Base-by-base conservation (phyloP, 92 coral and sea anemone genomes). In the Epizoanthus illoricatus region DNA sequence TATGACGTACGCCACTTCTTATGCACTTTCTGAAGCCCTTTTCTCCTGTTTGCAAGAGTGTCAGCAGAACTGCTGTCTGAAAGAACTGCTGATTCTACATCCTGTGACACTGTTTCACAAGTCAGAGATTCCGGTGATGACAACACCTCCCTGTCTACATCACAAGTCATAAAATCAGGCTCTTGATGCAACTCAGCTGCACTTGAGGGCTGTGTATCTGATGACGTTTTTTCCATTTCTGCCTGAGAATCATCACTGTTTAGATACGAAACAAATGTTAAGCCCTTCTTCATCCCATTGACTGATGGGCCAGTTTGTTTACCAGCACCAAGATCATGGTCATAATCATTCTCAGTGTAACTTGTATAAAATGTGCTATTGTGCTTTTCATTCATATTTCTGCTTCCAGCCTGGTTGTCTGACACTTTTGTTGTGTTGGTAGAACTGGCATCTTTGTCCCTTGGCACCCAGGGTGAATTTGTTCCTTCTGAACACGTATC, bases 1-100 rank as follows among this genome's bases (percentile, higher is more conserved):
- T 64, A 78, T 17, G 82, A 78, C 6, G 82, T 78, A 20, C 40
- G 59, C 71, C 70, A 78, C 16, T 78, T 78, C 10, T 60, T 11
- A 7, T 72, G 71, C 71, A 78, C 65, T 64, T 78, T 78, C 5
- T 61, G 62, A 4, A 78, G 70, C 33, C 71, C 64, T 36, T 64
- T 63, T 42, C 82, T 78, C 57, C 72, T 78, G 41, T 13, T 45
- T 3, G 70, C 57, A 45, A 78, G 24, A 57, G 11, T 78, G 20
- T 41, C 65, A 39, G 11, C 42, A 42, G 12, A 19, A 62, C 4
- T 63, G 17, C 39, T 78, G 67, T n/a, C 71, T 41, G 43, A 20
- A 41, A n/a, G 11, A 15, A 4, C 72, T 28, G 18, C 61, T 9
- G 80, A 17, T 28, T 58, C 54, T 3, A 12, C 20, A 5, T 45